Evolutionary conservation across 1,140 invertebrate genomes (phyloP), one percentile per base, ranked within the genome.

Genomic region (Tetramorium simillimum): DNA sequence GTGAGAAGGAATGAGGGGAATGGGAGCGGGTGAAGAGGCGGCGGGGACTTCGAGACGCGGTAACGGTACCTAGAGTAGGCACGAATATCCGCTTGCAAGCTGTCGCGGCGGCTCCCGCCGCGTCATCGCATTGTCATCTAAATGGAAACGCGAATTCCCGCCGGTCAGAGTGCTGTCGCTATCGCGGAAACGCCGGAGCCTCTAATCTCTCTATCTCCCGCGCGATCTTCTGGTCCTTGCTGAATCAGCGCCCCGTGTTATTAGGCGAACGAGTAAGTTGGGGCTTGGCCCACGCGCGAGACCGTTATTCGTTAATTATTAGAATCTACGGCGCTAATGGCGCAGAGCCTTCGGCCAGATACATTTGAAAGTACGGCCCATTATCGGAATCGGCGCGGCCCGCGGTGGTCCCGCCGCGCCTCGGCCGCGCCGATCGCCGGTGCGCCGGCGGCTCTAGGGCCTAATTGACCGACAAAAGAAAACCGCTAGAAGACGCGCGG

Each of bases 41-140:
- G 76, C 63, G 73, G 58, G 81, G 72, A 58, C 60, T 75, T 58
- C 53, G 80, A 89, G 86, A 91, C 78, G 65, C 21, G 80, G 24
- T 93, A 94, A 94, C 93, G 93, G 93, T 93, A 93, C 93, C 87
- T 92, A 92, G 93, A 93, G 93, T 94, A 93, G 92, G 92, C 92
- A 93, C 87, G 91, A 94, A 94, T 94, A 95, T 94, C 92, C 94
- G 93, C 93, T 91, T 94, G 94, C 93, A 94, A 95, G 94, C 91
- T 93, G 94, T 93, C 90, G 93, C 88, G 67, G 92, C 81, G 67
- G 86, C 91, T 92, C 89, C 86, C 87, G 87, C 92, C 62, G 89
- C 89, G 89, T 91, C 89, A 90, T 91, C 87, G 92, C 89, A 92
- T 92, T 91, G 93, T 93, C 92, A 93, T 93, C 91, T 88, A 63